Percentiles rank a stretch among this genome's conserved stretches.
Conservation (phyloP, 2,797 vertebrate genomes). For the Tauraco hartlaubi region DNA sequence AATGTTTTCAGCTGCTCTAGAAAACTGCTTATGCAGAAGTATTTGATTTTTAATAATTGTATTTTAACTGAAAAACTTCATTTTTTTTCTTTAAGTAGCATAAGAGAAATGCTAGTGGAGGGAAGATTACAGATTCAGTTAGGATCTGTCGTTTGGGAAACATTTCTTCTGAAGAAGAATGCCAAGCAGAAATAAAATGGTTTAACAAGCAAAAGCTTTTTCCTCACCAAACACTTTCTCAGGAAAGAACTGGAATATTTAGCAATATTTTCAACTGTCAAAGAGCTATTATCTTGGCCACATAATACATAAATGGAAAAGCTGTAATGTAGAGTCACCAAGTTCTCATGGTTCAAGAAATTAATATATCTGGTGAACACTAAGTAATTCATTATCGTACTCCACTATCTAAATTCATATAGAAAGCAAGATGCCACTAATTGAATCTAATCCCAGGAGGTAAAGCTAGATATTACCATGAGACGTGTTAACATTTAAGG, state of each 20-base stretch:
- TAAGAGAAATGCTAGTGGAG: neutral
- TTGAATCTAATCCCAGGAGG: slow-evolving; percentile 9
- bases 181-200: neutral
- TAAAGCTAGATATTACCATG: neutral
- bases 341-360: neutral
- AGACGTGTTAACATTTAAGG: neutral
- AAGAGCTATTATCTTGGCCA: neutral
- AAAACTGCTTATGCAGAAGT: neutral
- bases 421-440: neutral
- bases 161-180: neutral
- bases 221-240: neutral
- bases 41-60: neutral
- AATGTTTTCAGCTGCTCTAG: neutral
- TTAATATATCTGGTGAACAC: neutral
- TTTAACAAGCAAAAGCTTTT: slow-evolving; percentile 15
- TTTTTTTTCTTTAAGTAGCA: neutral
- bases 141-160: neutral
- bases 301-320: neutral
- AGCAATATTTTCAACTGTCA: neutral
- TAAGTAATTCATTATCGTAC: neutral
- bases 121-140: neutral
- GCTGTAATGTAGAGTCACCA: neutral
- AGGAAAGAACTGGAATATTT: neutral
- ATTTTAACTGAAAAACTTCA: neutral
- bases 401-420: neutral